Percentiles rank a stretch among this genome's conserved stretches.
phyloP scores from a whole-genome alignment of 2,888 invertebrate genomes.

The Apamea crenata region DNA sequence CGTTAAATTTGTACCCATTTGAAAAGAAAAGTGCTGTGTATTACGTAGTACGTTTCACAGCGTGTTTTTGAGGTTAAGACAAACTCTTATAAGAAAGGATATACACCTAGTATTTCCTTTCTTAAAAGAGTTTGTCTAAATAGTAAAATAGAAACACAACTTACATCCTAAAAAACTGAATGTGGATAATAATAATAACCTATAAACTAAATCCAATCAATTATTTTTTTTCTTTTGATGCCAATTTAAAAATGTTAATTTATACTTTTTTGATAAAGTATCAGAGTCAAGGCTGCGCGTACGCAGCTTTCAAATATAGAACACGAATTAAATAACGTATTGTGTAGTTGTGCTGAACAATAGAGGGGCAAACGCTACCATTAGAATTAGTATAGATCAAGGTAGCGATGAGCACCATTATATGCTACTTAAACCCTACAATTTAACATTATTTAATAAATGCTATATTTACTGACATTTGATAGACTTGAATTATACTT shows the following conservation, averaged over 20 bases:
- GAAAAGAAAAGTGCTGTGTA: neutral
- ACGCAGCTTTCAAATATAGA: conserved; percentile 73
- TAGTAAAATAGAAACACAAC: neutral
- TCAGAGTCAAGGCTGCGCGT: conserved; percentile 67
- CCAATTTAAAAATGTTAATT: neutral
- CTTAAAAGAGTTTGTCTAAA: neutral
- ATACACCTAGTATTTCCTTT: neutral
- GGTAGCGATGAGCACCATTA: conserved; percentile 53
- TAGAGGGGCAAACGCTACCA: conserved; percentile 58
- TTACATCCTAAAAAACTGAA: too few relatives aligned
- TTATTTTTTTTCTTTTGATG: neutral
- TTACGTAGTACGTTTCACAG: too few relatives aligned
- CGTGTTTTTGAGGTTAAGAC: neutral
- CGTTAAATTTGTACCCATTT: neutral
- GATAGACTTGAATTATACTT: conserved; percentile 24
- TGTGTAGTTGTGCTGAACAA: conserved; percentile 68
- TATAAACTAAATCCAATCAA: neutral
- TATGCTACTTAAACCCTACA: conserved; percentile 25
- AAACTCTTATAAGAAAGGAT: too few relatives aligned
- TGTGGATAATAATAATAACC: neutral
- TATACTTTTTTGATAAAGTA: conserved; percentile 17
- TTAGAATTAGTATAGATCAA: conserved; percentile 62
- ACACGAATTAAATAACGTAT: conserved; percentile 72
- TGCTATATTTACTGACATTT: conserved; percentile 34
- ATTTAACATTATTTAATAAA: conserved; percentile 52